A percentile compares a stretch with the other conserved stretches of the same genome.
Evolutionary conservation across 2,888 invertebrate species (phyloP).

Genomic region (Dicranocentrus wangi): DNA sequence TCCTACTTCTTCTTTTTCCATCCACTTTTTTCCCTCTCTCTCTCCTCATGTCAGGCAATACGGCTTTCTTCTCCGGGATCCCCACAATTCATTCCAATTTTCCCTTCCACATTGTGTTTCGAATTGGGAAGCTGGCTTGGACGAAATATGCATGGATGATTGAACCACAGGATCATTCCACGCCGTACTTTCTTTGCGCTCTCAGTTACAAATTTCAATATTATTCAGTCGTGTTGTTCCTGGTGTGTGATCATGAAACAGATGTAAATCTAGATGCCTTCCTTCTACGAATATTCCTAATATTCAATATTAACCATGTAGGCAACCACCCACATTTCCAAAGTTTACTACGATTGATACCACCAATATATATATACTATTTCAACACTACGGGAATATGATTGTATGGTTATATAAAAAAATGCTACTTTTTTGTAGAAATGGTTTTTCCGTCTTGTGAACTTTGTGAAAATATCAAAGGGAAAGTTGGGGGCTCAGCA

Average conservation of each 20-base stretch:
- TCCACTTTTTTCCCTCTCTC: neutral
- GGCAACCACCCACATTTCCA: neutral
- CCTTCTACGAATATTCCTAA: neutral
- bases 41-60: neutral
- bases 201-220: constrained; percentile 14
- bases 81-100: constrained; percentile 30
- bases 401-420: no score
- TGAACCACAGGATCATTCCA: constrained; percentile 47
- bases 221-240: constrained; percentile 17
- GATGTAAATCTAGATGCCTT: constrained; percentile 29
- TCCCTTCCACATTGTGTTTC: constrained; percentile 31
- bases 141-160: constrained; percentile 60
- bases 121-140: constrained; percentile 14
- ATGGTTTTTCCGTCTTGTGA: neutral
- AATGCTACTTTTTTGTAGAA: neutral
- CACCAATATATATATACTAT: no score
- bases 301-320: neutral
- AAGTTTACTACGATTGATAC: constrained; percentile 6
- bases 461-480: no score
- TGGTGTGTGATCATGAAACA: constrained; percentile 14
- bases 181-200: constrained; percentile 11
- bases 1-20: constrained; percentile 23
- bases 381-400: no score
- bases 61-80: neutral
- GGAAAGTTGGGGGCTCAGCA: no score